Conservation (phyloP, 2,888 invertebrate species). For the Gonocerus acuteangulatus region DNA sequence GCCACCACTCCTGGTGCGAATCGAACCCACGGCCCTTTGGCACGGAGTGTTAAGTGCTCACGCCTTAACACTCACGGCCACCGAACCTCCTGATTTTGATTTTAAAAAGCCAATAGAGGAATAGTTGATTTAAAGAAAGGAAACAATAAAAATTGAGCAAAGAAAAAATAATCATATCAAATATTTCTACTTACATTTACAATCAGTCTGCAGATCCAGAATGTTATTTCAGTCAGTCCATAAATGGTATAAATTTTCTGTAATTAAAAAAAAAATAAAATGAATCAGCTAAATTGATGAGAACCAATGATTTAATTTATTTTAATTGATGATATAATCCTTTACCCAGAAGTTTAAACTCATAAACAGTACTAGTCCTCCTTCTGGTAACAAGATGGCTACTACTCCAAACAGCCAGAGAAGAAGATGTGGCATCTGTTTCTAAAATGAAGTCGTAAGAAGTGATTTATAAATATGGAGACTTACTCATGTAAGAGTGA, state of each 20-base stretch:
- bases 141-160: too few relatives aligned
- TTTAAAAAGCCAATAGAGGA: too few relatives aligned
- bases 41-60: too few relatives aligned
- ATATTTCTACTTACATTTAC: constrained; percentile 44
- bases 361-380: constrained; percentile 51
- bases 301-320: not conserved
- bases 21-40: too few relatives aligned
- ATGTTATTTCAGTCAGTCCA: constrained; percentile 48
- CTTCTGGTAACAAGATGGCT: constrained; percentile 49
- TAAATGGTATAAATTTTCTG: constrained; percentile 47
- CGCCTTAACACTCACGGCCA: too few relatives aligned
- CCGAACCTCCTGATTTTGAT: too few relatives aligned
- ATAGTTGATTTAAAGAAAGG: too few relatives aligned
- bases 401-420: constrained; percentile 50
- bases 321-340: not conserved
- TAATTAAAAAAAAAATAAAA: constrained; percentile 34
- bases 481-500: not conserved
- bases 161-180: too few relatives aligned
- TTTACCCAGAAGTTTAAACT: constrained; percentile 43
- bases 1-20: too few relatives aligned
- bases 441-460: too few relatives aligned
- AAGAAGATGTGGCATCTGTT: constrained; percentile 46
- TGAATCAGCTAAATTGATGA: not conserved
- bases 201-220: constrained; percentile 47
- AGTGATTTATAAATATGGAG: too few relatives aligned